Conservation (phyloP, 2,113 vertebrate species). For the Caranx melampygus region DNA sequence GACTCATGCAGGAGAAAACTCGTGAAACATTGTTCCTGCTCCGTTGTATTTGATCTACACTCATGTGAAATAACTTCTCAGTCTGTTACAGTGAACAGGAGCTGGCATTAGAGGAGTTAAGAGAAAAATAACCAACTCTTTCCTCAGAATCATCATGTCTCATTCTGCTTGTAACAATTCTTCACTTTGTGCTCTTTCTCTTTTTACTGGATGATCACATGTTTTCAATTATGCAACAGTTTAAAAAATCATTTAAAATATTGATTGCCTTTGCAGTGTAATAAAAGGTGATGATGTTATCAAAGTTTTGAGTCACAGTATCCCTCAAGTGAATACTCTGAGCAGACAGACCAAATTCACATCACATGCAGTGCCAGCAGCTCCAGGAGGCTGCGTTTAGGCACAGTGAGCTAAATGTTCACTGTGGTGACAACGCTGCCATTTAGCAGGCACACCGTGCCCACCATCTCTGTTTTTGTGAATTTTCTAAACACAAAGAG, state of each 20-base stretch:
- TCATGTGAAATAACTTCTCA: too few species aligned
- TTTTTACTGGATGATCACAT: background rate
- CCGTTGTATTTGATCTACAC: background rate
- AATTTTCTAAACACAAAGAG: too few species aligned
- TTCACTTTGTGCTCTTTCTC: background rate
- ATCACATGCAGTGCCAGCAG: background rate
- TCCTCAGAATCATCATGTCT: background rate
- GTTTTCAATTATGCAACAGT: background rate
- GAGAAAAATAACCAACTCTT: background rate
- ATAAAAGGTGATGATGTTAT: background rate
- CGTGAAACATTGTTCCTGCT: background rate
- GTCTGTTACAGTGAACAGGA: background rate
- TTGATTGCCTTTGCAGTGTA: background rate
- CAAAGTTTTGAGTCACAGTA: background rate
- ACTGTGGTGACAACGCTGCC: too few species aligned
- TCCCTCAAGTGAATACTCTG: background rate
- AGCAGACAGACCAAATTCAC: background rate
- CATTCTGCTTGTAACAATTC: background rate
- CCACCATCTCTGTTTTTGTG: too few species aligned
- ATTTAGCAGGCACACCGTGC: too few species aligned
- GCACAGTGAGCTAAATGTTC: too few species aligned
- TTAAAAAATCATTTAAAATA: background rate
- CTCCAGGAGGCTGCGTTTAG: too few species aligned
- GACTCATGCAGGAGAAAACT: slow-evolving; percentile 39
- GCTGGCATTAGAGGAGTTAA: background rate